Base-by-base conservation (phyloP, 1,140 invertebrate genomes). In the Goniozus legneri region DNA sequence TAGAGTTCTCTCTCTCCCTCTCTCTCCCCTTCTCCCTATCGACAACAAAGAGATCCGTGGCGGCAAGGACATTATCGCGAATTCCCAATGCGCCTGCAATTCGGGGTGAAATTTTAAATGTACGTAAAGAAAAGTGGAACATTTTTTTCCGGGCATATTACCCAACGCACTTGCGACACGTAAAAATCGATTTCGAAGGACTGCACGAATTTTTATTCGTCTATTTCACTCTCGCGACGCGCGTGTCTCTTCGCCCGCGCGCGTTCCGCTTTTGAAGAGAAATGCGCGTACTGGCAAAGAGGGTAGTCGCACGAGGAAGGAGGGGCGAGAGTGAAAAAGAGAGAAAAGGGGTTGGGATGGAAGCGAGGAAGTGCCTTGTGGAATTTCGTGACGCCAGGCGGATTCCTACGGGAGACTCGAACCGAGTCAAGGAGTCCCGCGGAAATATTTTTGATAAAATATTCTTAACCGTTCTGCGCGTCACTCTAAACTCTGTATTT, bases 391-490 rank as follows among this genome's bases (percentile, higher is more conserved):
- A 33, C 35, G 54, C 57, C 52, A 53, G 53, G 43, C 36, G 40
- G 36, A 64, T 64, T 64, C 55, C 50, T 53, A 35, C 14, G 54
- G 50, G 50, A 45, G 27, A 18, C 15, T 18, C 4, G n/a, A 15
- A 31, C 22, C 43, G 19, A 36, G 31, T 35, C 33, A 18, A 36
- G 44, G n/a, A n/a, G n/a, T 42, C 44, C 32, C 39, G 39, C 31
- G 30, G 18, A 43, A 63, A 66, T 64, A 66, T 66, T 66, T 56
- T 47, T 48, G 60, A 62, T 64, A 56, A 67, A 65, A 67, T 62
- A 60, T 64, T 60, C 57, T 52, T 44, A 49, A 56, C 60, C 54
- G 54, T 27, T 27, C 24, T 4, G 10, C 24, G 24, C 4, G 4
- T 27, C 10, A 27, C 10, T 27, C 10, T 27, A 27, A n/a, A n/a